Base-by-base conservation (phyloP, 2,888 invertebrate genomes). In the Eilema sororculum region DNA sequence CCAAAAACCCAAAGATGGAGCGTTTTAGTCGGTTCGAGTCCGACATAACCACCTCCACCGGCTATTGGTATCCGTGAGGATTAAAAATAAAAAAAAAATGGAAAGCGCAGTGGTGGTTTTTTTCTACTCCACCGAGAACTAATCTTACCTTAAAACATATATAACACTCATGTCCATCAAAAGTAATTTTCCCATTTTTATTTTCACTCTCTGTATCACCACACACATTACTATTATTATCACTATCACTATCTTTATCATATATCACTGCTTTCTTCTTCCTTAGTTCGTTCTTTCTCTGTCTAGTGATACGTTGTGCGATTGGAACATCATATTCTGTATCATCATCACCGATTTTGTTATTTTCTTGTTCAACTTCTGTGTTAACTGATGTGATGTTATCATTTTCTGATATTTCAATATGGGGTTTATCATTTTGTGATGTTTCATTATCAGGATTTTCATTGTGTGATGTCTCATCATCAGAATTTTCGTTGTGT, bases 151-250 rank as follows among this genome's bases (percentile, higher is more conserved):
- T 90, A 73, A 91, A 91, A 76, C 94, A 94, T 10, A 93, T 85
- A 67, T 94, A 92, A 65, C 94, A 94, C 63, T 94, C 93, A 65
- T 91, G 89, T 0, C 85, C 86, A 57, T 91, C 88, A 6, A 93
- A 84, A 12, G 80, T 88, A 0, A 90, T 65, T 75, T 86, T 88
- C 5, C 78, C 78, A 56, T 78, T 83, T 0, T 41, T 70, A 65
- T 69, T 72, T 0, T 3, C 22, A 52, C 37, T 52, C 0, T 24
- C 65, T 24, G 13, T 24, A 22, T 68, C 64, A 25, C 13, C 37
- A 65, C 37, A 57, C 28, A 52, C 28, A 13, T 65, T 33, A 57
- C 33, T 57, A 65, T 57, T 65, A 24, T 57, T 57, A 64, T 59
- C 0, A 57, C 69, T 57, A 64, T 59, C 0, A 57, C 69, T 68